A percentile compares a stretch with the other conserved stretches of the same genome.
Evolutionary conservation across 2,888 invertebrate species (phyloP).

Genomic region (Drepanosiphum platanoidis): DNA sequence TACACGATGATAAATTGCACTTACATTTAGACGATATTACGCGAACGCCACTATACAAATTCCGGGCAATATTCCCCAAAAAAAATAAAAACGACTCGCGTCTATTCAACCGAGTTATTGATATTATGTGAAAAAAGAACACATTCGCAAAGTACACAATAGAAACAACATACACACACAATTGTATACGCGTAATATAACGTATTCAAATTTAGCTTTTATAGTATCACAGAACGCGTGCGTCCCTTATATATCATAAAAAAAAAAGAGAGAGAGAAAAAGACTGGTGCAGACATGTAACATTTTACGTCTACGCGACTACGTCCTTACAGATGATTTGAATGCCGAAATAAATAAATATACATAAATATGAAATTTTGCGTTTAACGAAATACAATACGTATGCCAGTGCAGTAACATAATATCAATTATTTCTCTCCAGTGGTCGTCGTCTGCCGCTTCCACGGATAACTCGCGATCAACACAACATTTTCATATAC

Average conservation of each 20-base stretch:
- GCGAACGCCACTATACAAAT: too few species aligned
- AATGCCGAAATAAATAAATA: not conserved
- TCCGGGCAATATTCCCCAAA: not conserved
- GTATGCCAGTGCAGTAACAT: too few species aligned
- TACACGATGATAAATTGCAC: too few species aligned
- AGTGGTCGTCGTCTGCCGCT: not conserved
- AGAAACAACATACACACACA: constrained; percentile 16
- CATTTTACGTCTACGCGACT: not conserved
- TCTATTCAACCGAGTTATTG: constrained; percentile 14
- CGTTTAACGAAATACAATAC: not conserved
- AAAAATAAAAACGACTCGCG: not conserved
- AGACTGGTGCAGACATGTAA: not conserved
- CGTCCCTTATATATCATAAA: constrained; percentile 13
- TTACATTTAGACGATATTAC: too few species aligned
- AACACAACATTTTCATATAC: not conserved
- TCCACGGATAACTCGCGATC: not conserved
- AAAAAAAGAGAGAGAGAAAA: not conserved
- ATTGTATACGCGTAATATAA: not conserved
- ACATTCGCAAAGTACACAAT: constrained; percentile 7
- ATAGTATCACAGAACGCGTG: not conserved
- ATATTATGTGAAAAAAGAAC: constrained; percentile 31
- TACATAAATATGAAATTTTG: not conserved
- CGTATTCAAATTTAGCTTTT: constrained; percentile 45
- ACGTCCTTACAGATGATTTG: not conserved
- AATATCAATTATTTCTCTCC: not conserved